phyloP scores from a whole-genome alignment of 2,888 invertebrate species.

The Ametastegia equiseti region DNA sequence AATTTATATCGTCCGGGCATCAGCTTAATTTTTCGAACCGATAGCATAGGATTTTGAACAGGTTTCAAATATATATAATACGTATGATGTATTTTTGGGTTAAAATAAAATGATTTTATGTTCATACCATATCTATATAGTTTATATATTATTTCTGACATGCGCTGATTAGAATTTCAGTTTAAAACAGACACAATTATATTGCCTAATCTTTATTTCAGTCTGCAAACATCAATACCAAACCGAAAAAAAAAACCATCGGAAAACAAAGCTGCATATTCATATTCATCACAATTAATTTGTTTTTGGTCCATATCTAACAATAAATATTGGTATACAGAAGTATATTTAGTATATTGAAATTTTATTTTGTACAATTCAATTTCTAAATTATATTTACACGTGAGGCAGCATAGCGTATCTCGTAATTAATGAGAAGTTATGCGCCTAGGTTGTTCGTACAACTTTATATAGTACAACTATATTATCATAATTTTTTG shows the following conservation, averaged over 20 bases:
- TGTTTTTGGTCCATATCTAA: no score
- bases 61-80: neutral
- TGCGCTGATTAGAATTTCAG: neutral
- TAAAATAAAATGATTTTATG: conserved; percentile 7
- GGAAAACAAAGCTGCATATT: neutral
- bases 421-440: no score
- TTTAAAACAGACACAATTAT: neutral
- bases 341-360: neutral
- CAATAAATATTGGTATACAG: no score
- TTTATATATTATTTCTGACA: neutral
- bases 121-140: neutral
- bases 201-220: neutral
- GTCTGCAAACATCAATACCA: neutral
- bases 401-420: neutral
- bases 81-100: neutral
- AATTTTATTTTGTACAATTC: conserved; percentile 8
- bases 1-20: neutral
- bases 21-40: neutral
- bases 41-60: neutral
- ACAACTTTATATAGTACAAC: neutral
- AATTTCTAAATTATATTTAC: conserved; percentile 25
- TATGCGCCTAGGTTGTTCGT: neutral
- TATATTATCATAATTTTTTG: neutral
- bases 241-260: neutral
- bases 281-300: no score